phyloP scores from a whole-genome alignment of 2,113 vertebrate genomes.

The Lepisosteus osseus region DNA sequence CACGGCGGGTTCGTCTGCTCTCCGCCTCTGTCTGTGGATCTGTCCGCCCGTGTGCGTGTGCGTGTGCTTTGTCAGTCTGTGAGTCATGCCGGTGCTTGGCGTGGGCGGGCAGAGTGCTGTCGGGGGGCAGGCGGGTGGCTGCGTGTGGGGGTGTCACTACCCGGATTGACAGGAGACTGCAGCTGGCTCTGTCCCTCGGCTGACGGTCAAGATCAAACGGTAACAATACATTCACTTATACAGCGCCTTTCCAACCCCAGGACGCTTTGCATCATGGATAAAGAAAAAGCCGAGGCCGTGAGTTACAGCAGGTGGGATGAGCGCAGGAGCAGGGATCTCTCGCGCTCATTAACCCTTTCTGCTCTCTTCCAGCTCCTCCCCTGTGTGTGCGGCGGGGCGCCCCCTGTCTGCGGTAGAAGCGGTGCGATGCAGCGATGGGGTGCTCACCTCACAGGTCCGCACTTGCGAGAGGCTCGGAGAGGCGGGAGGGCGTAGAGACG shows the following conservation, averaged over 20 bases:
- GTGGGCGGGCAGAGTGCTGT: background rate
- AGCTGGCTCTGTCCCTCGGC: too few species aligned
- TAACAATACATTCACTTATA: background rate
- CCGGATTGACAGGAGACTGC: background rate
- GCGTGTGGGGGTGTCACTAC: too few species aligned
- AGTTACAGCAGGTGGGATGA: too few species aligned
- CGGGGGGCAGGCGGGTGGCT: background rate
- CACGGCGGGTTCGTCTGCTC: too few species aligned
- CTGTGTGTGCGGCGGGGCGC: too few species aligned
- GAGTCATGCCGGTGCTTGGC: too few species aligned
- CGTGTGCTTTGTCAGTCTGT: too few species aligned
- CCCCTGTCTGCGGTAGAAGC: too few species aligned
- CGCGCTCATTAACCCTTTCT: background rate
- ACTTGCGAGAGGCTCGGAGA: constrained; percentile 44
- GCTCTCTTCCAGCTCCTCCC: background rate
- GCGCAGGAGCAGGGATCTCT: background rate
- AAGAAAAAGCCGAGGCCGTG: background rate
- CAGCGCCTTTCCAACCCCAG: too few species aligned
- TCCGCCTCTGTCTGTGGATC: too few species aligned
- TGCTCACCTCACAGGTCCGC: constrained; percentile 33
- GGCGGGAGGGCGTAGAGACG: constrained; percentile 30
- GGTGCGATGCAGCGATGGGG: background rate
- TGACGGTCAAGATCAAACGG: background rate
- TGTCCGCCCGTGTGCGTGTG: too few species aligned
- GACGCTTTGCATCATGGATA: too few species aligned